Conservation (phyloP, 2,113 vertebrate genomes). For the Embiotoca jacksoni region DNA sequence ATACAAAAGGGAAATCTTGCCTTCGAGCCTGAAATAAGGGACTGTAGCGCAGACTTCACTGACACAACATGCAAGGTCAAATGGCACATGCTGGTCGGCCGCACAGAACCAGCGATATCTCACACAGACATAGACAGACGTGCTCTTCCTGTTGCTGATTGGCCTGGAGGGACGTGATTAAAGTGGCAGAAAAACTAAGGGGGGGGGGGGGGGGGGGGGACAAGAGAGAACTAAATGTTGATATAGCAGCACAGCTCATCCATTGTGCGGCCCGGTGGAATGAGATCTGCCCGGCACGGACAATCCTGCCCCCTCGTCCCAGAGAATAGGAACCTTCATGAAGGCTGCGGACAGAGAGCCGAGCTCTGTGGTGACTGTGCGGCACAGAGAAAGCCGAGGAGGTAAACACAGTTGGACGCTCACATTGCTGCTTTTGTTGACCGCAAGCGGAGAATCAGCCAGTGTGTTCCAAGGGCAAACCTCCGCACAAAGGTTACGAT, state of each 20-base stretch:
- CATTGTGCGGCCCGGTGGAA: constrained; percentile 66
- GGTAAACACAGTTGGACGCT: constrained; percentile 62
- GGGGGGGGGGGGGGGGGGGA: background rate
- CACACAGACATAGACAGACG: constrained; percentile 48
- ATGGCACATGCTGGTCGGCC: constrained; percentile 22
- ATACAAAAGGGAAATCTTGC: constrained; percentile 3
- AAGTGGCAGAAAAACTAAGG: constrained; percentile 22
- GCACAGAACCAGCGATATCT: constrained; percentile 36
- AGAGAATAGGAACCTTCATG: constrained; percentile 80
- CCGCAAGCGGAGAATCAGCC: constrained; percentile 48
- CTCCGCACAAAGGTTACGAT: constrained; percentile 41
- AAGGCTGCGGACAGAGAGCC: constrained; percentile 60
- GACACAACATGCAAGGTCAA: constrained; percentile 36
- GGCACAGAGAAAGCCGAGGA: constrained; percentile 59
- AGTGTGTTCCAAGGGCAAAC: constrained; percentile 30
- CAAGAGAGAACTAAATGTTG: constrained; percentile 74
- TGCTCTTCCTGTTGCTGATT: constrained; percentile 61
- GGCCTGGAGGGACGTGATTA: constrained; percentile 48
- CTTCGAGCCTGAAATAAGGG: constrained; percentile 16
- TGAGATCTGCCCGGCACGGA: constrained; percentile 65
- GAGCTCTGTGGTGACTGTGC: constrained; percentile 44
- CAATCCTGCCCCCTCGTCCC: constrained; percentile 20
- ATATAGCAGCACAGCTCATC: constrained; percentile 75
- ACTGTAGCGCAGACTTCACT: background rate
- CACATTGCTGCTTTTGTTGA: constrained; percentile 73